Evolutionary conservation across 2,113 vertebrate species (phyloP).

Genomic region (Dascyllus trimaculatus): DNA sequence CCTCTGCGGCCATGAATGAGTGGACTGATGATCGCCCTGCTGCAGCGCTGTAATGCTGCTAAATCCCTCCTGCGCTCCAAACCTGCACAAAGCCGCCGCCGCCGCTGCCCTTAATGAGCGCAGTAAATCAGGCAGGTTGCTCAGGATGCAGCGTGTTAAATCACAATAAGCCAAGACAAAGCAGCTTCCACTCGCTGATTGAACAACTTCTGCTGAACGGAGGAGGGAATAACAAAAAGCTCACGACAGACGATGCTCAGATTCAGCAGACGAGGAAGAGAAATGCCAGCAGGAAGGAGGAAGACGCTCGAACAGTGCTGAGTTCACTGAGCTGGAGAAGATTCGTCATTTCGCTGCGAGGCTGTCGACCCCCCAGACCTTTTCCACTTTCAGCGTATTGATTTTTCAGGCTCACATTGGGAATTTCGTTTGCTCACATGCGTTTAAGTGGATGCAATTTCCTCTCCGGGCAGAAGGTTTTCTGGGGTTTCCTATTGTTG

Average conservation of each 20-base stretch:
- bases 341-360: slow-evolving; percentile 33
- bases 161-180: slow-evolving; percentile 60
- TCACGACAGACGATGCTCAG: background rate
- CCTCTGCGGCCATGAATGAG: background rate
- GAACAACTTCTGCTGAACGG: slow-evolving; percentile 48
- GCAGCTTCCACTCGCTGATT: slow-evolving; percentile 43
- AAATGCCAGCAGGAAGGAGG: slow-evolving; percentile 24
- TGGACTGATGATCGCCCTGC: slow-evolving; percentile 36
- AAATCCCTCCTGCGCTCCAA: slow-evolving; percentile 45
- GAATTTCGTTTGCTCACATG: background rate
- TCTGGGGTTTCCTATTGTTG: background rate
- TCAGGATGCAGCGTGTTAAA: slow-evolving; percentile 58
- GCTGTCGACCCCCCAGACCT: slow-evolving; percentile 5
- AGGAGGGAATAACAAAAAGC: slow-evolving; percentile 24
- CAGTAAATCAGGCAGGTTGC: slow-evolving; percentile 68
- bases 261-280: slow-evolving; percentile 24
- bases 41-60: slow-evolving; percentile 45
- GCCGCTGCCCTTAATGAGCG: slow-evolving; percentile 59
- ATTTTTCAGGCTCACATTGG: slow-evolving; percentile 29
- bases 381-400: slow-evolving; percentile 4
- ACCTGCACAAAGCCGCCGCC: slow-evolving; percentile 3
- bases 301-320: slow-evolving; percentile 20
- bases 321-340: slow-evolving; percentile 33
- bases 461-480: background rate
- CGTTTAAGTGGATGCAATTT: background rate